Evolutionary conservation across 92 coral and sea anemone genomes (phyloP).

Genomic region (Zoanthus solanderi): DNA sequence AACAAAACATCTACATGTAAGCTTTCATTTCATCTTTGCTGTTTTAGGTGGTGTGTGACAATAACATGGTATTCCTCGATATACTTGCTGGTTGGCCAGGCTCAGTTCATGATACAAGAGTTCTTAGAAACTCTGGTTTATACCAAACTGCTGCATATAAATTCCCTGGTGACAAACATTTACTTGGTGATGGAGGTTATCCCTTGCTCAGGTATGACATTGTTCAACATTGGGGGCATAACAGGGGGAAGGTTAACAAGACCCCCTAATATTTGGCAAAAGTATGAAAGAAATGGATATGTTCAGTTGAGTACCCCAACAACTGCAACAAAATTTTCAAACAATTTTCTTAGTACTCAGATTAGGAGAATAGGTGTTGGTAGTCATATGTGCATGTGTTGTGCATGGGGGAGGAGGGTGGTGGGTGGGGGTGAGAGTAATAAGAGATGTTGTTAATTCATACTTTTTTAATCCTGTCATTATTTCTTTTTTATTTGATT

Average conservation of each 20-base stretch:
- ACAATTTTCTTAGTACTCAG: background rate
- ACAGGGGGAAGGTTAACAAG: background rate
- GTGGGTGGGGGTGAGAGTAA: background rate
- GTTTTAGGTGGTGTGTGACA: conserved; percentile 66
- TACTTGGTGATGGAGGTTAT: conserved; percentile 73
- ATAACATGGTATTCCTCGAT: conserved; percentile 64
- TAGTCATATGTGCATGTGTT: background rate
- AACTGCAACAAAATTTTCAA: background rate
- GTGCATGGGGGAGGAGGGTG: background rate
- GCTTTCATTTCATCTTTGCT: background rate
- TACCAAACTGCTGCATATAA: conserved; percentile 47
- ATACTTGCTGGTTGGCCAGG: conserved; percentile 75
- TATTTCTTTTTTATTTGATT: background rate
- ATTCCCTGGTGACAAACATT: conserved; percentile 62
- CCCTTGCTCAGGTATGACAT: conserved; percentile 56
- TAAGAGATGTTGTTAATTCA: background rate
- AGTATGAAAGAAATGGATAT: background rate
- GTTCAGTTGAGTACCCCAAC: conserved; percentile 1
- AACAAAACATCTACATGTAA: background rate
- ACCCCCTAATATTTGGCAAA: background rate
- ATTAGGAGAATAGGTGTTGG: background rate
- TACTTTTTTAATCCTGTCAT: background rate
- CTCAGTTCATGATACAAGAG: conserved; percentile 67
- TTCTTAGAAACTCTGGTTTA: conserved; percentile 59
- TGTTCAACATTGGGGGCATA: background rate